phyloP scores from a whole-genome alignment of 2,113 vertebrate species.

The Antidorcas marsupialis region DNA sequence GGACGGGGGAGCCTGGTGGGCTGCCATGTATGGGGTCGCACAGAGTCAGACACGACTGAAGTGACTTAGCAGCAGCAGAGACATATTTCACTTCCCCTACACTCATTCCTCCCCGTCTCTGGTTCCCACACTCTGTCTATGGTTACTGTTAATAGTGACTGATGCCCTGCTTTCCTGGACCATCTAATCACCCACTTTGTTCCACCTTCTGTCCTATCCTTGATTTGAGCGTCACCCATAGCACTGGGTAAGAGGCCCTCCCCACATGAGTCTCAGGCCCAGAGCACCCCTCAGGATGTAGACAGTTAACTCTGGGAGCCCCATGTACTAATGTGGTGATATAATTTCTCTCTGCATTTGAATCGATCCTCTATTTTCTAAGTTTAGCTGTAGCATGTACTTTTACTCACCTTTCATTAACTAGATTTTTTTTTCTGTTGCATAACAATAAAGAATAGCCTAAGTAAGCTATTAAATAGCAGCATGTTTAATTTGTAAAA shows the following conservation, averaged over 20 bases:
- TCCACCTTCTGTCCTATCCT: not conserved
- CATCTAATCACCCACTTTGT: not conserved
- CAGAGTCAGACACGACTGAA: too few relatives aligned
- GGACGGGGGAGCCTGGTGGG: too few relatives aligned
- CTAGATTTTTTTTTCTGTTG: not conserved
- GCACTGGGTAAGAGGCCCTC: not conserved
- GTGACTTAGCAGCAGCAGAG: too few relatives aligned
- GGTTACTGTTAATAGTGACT: not conserved
- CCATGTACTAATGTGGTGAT: not conserved
- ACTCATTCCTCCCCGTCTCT: not conserved
- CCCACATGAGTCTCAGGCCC: not conserved
- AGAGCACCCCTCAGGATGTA: not conserved
- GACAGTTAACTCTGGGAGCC: not conserved
- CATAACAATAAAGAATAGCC: not conserved
- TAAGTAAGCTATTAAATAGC: not conserved
- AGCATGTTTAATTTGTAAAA: not conserved
- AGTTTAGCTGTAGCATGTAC: not conserved
- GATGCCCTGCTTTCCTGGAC: not conserved
- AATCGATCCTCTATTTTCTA: not conserved
- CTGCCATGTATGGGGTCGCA: too few relatives aligned
- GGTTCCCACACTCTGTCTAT: not conserved
- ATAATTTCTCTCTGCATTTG: not conserved
- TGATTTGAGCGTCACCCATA: too few relatives aligned
- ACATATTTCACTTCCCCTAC: fast-evolving
- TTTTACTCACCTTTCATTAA: not conserved